Conservation (phyloP, 2,113 vertebrate species). For the Siniperca chuatsi region DNA sequence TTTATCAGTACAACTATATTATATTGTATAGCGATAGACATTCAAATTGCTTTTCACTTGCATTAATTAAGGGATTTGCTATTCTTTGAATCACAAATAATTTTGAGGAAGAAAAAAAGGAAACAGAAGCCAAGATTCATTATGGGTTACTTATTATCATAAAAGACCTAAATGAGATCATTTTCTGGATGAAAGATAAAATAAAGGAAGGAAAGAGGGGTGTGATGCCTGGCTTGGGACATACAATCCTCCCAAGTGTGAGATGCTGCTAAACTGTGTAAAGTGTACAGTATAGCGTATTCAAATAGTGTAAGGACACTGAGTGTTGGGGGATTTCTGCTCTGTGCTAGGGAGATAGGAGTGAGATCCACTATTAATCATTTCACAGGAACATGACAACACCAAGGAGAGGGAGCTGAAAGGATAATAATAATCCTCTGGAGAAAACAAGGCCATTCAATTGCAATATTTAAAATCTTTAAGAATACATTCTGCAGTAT, state of each 20-base stretch:
- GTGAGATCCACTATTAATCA: conserved; percentile 67
- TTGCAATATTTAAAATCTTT: conserved; percentile 39
- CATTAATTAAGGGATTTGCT: background rate
- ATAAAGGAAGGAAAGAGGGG: background rate
- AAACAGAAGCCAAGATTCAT: background rate
- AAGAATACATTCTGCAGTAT: conserved; percentile 5
- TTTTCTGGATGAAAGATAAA: background rate
- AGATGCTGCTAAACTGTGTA: conserved; percentile 2
- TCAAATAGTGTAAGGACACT: conserved; percentile 37
- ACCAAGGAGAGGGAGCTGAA: conserved; percentile 47
- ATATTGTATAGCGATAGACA: background rate
- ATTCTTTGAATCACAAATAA: background rate
- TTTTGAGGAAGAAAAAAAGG: background rate
- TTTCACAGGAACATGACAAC: conserved; percentile 53
- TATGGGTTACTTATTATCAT: background rate
- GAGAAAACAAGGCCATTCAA: conserved; percentile 51
- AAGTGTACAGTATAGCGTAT: conserved; percentile 11
- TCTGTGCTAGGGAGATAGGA: conserved; percentile 51
- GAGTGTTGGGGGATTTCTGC: conserved; percentile 21
- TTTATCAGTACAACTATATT: background rate
- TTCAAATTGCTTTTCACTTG: background rate
- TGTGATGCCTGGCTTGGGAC: background rate
- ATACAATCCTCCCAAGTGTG: background rate
- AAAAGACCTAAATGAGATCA: background rate
- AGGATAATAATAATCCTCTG: conserved; percentile 48